Conservation (phyloP, 2,888 invertebrate genomes). For the Synergus japonicus region DNA sequence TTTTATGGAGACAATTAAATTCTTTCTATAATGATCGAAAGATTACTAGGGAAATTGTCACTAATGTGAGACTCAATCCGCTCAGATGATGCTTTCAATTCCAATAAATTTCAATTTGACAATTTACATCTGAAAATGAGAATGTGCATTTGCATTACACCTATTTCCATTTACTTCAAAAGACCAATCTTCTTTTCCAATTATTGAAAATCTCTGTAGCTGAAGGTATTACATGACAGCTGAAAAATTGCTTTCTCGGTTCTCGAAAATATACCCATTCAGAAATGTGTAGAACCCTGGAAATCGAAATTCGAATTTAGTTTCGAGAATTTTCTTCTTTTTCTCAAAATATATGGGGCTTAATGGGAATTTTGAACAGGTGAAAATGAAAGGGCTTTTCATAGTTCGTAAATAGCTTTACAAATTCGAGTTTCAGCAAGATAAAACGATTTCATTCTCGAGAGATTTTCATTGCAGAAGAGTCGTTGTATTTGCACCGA, state of each 20-base stretch:
- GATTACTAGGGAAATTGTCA: background rate
- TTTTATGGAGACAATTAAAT: background rate
- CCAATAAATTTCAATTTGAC: background rate
- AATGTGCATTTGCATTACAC: background rate
- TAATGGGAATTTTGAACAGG: background rate
- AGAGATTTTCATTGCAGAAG: constrained; percentile 25
- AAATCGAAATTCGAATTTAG: background rate
- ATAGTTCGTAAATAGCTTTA: background rate
- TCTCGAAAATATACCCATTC: background rate
- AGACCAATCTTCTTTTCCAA: background rate
- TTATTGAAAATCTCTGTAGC: background rate
- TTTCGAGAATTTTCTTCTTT: background rate
- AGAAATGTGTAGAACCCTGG: background rate
- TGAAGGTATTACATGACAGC: background rate
- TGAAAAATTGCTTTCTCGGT: background rate
- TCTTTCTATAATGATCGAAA: background rate
- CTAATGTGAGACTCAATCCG: background rate
- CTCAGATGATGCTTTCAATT: background rate
- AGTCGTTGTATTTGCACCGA: constrained; percentile 33
- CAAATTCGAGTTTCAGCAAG: background rate
- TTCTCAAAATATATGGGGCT: background rate
- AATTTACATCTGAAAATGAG: background rate
- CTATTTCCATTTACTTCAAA: background rate
- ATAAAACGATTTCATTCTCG: constrained; percentile 26
- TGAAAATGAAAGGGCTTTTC: background rate